A percentile compares a stretch with the other conserved stretches of the same genome.
Evolutionary conservation across 2,888 invertebrate genomes (phyloP).

Genomic region (Maniola hyperantus): DNA sequence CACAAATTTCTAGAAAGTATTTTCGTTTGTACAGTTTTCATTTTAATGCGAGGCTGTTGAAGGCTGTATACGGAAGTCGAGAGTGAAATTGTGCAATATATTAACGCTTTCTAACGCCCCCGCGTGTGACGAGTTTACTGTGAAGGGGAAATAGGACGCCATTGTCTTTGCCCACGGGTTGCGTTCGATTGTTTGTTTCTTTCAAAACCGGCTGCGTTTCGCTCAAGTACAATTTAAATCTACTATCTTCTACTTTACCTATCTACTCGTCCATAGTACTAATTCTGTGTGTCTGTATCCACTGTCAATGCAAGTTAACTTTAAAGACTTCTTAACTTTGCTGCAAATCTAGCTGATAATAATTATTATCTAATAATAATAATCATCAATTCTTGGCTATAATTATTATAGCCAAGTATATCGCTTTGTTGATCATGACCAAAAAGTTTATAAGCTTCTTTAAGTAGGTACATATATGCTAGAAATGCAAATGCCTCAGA

Average conservation of each 20-base stretch:
- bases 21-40: constrained; percentile 14
- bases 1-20: neutral
- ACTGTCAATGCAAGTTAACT: neutral
- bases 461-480: neutral
- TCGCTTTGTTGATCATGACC: neutral
- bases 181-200: constrained; percentile 29
- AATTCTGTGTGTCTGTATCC: too few relatives aligned
- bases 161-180: constrained; percentile 28
- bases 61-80: constrained; percentile 38
- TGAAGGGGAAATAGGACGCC: constrained; percentile 32
- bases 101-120: constrained; percentile 45
- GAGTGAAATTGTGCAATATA: constrained; percentile 44
- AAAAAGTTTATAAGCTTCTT: constrained; percentile 1
- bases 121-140: constrained; percentile 32
- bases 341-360: neutral
- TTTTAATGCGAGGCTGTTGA: constrained; percentile 13
- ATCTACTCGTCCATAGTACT: neutral
- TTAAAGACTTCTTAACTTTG: neutral
- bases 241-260: constrained; percentile 1
- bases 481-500: neutral
- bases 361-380: neutral
- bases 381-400: too few relatives aligned
- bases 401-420: neutral
- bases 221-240: constrained; percentile 14
- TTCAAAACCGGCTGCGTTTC: constrained; percentile 25